Conservation (phyloP, 2,113 vertebrate genomes). For the Tursiops truncatus region DNA sequence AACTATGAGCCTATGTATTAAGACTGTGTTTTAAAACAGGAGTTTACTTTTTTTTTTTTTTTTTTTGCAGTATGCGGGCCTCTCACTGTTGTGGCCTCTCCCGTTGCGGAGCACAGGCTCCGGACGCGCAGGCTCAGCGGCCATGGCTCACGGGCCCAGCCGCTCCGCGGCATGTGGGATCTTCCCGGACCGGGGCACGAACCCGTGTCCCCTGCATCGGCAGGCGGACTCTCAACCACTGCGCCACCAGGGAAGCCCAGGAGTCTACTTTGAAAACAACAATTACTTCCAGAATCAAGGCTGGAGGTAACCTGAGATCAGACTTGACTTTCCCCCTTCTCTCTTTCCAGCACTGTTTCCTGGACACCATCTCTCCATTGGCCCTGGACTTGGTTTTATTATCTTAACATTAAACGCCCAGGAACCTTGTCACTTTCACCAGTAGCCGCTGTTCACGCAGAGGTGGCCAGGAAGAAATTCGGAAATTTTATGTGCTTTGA, state of each 20-base stretch:
- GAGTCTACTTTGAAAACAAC: constrained; percentile 33
- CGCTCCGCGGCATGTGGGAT: too few species aligned
- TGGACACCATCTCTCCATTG: not conserved
- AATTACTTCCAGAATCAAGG: not conserved
- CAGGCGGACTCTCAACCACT: too few species aligned
- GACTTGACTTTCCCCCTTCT: not conserved
- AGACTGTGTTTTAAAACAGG: not conserved
- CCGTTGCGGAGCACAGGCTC: too few species aligned
- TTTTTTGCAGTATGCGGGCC: too few species aligned
- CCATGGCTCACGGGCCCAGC: too few species aligned
- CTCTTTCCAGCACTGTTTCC: not conserved
- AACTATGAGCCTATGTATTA: not conserved
- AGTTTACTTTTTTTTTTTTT: not conserved
- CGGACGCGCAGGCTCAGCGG: too few species aligned
- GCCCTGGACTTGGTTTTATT: not conserved
- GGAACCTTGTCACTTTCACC: not conserved
- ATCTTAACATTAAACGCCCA: not conserved
- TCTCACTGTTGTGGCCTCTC: too few species aligned
- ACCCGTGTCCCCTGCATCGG: too few species aligned
- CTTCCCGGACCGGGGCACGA: too few species aligned
- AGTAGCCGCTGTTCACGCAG: not conserved
- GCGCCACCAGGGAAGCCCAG: not conserved
- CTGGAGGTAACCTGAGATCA: not conserved
- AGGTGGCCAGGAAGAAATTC: constrained; percentile 33
- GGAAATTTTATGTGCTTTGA: not conserved